Percentiles rank a stretch among this genome's conserved stretches.
Evolutionary conservation across 1,140 invertebrate genomes (phyloP).

Genomic region (Atopsyche davidsoni): DNA sequence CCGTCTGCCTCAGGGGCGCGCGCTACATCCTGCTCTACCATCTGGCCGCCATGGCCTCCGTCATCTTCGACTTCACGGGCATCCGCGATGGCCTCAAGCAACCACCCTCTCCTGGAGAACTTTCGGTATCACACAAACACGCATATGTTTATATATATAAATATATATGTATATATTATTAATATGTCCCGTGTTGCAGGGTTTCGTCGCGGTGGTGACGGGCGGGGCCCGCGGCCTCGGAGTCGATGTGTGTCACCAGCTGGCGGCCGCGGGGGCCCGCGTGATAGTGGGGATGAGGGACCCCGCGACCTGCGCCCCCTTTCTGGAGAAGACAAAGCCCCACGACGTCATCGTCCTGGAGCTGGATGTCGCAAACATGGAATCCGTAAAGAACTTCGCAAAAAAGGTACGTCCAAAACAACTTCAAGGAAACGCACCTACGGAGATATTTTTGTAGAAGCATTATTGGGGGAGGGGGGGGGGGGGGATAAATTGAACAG

Average conservation of each 20-base stretch:
- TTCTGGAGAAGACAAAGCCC: slow-evolving; percentile 6
- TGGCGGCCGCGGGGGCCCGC: slow-evolving; percentile 72
- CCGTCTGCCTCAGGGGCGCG: too few relatives aligned
- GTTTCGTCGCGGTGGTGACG: slow-evolving; percentile 76
- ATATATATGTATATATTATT: slow-evolving; percentile 38
- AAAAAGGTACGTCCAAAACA: slow-evolving; percentile 57
- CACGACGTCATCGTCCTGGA: slow-evolving; percentile 31
- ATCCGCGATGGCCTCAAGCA: too few relatives aligned
- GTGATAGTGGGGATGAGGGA: slow-evolving; percentile 79
- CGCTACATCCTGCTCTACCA: too few relatives aligned
- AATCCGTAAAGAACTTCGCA: slow-evolving; percentile 72
- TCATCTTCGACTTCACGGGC: too few relatives aligned
- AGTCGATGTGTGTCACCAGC: slow-evolving; percentile 64
- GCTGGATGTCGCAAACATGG: slow-evolving; percentile 59
- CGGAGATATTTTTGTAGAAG: too few relatives aligned
- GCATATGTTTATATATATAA: too few relatives aligned
- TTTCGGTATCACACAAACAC: too few relatives aligned
- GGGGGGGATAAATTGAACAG: too few relatives aligned
- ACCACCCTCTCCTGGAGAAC: too few relatives aligned
- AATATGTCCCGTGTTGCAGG: slow-evolving; percentile 45
- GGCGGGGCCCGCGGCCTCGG: slow-evolving; percentile 86
- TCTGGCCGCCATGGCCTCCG: too few relatives aligned
- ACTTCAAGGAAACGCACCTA: too few relatives aligned
- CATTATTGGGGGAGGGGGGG: too few relatives aligned
- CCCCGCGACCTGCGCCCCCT: slow-evolving; percentile 46